Conservation (phyloP, 2,113 vertebrate genomes). For the Argyrosomus japonicus region DNA sequence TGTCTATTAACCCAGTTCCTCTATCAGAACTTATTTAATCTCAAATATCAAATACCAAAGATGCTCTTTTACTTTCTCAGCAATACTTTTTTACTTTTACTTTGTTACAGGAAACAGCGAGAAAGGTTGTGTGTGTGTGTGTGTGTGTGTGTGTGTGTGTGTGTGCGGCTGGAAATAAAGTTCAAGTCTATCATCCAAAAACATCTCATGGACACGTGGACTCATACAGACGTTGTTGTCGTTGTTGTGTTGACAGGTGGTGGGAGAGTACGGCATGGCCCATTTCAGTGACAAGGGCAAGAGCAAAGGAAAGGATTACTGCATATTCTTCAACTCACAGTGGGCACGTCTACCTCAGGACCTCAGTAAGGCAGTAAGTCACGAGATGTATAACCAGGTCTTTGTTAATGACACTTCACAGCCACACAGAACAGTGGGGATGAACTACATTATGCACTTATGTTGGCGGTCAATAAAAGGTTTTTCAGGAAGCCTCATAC, state of each 20-base stretch:
- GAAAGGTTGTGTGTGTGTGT: no score
- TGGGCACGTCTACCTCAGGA: slow-evolving; percentile 95
- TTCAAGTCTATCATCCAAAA: neutral
- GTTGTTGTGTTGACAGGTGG: slow-evolving; percentile 81
- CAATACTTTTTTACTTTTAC: neutral
- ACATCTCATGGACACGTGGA: neutral
- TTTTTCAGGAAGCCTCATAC: neutral
- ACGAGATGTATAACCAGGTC: neutral
- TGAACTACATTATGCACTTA: neutral
- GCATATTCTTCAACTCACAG: slow-evolving; percentile 94
- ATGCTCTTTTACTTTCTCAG: neutral
- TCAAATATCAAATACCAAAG: neutral
- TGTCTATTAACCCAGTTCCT: neutral
- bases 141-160: no score
- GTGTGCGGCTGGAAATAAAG: neutral
- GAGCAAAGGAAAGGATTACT: slow-evolving; percentile 92
- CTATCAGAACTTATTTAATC: neutral
- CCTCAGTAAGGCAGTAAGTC: slow-evolving; percentile 93
- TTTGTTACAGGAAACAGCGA: neutral
- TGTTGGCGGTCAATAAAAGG: neutral
- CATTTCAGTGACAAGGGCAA: slow-evolving; percentile 88
- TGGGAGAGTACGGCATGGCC: slow-evolving; percentile 93
- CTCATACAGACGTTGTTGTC: neutral
- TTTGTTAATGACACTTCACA: no score
- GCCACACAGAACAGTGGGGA: neutral